Evolutionary conservation across 2,888 invertebrate genomes (phyloP).

Genomic region (Nasonovia ribisnigri): DNA sequence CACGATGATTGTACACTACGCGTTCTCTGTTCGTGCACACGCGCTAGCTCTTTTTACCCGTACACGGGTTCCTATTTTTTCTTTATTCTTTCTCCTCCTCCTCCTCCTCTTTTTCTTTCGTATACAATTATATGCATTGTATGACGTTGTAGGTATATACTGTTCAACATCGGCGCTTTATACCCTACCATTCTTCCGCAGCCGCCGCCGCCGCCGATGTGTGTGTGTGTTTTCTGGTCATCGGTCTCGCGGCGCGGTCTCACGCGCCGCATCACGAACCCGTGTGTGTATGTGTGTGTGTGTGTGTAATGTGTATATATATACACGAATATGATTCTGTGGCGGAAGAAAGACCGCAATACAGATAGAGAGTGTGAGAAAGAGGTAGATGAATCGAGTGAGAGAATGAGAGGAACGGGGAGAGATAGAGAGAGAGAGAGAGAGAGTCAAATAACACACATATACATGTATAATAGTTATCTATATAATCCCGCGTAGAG

Average conservation of each 20-base stretch:
- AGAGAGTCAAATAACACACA: not conserved
- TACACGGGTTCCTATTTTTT: constrained; percentile 8
- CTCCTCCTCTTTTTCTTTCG: not conserved
- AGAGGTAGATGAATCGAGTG: no score
- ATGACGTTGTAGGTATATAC: not conserved
- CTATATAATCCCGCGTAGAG: not conserved
- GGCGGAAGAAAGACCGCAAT: constrained; percentile 9
- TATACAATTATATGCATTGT: not conserved
- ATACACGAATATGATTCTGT: not conserved
- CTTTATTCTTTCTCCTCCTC: not conserved
- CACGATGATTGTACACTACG: not conserved
- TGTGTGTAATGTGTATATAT: no score
- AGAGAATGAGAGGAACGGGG: not conserved
- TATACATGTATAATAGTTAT: not conserved
- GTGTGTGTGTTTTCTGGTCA: constrained; percentile 49
- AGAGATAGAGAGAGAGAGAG: not conserved
- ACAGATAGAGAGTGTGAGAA: not conserved
- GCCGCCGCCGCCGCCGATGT: not conserved
- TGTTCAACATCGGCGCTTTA: not conserved
- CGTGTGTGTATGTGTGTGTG: not conserved
- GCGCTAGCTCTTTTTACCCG: not conserved
- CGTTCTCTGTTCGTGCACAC: constrained; percentile 13
- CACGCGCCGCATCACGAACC: constrained; percentile 42
- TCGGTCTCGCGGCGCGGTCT: constrained; percentile 52
- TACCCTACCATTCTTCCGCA: not conserved